Conservation (phyloP, 2,888 invertebrate genomes). For the Pyrochroa serraticornis region DNA sequence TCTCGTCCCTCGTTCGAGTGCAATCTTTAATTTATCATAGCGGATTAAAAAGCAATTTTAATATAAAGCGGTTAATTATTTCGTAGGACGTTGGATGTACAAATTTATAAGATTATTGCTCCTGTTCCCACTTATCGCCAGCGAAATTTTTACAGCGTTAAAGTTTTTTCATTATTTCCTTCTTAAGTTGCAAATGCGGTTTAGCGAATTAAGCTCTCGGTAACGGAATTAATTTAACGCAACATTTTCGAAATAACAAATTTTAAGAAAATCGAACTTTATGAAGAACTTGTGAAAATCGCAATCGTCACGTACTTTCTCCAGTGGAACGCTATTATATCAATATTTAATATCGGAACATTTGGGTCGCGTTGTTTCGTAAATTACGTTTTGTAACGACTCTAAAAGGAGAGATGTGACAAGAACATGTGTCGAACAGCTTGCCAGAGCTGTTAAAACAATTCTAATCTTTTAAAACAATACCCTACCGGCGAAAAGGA, state of each 20-base stretch:
- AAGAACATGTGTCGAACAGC: constrained; percentile 20
- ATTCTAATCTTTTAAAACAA: constrained; percentile 26
- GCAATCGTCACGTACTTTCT: constrained; percentile 5
- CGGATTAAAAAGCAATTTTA: constrained; percentile 49
- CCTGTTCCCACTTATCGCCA: constrained; percentile 29
- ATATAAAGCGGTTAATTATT: constrained; percentile 50
- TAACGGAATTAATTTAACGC: constrained; percentile 20
- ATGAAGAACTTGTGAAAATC: background rate
- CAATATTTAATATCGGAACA: constrained; percentile 2
- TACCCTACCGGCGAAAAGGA: constrained; percentile 13
- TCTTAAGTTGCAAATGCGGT: constrained; percentile 24
- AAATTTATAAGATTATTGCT: constrained; percentile 33
- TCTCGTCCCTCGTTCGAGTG: constrained; percentile 32
- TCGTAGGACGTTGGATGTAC: constrained; percentile 30
- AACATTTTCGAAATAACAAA: constrained; percentile 3
- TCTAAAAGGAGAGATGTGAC: constrained; percentile 16
- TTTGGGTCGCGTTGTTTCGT: constrained; percentile 5
- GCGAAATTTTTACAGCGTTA: constrained; percentile 28
- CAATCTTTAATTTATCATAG: constrained; percentile 47
- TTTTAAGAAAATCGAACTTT: constrained; percentile 1
- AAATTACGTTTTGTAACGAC: constrained; percentile 11
- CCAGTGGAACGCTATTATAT: background rate
- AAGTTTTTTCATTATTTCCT: constrained; percentile 34
- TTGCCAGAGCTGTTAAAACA: constrained; percentile 17
- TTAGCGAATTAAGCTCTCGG: constrained; percentile 17